Conservation (phyloP, 2,113 vertebrate species). For the Eleginops maclovinus region DNA sequence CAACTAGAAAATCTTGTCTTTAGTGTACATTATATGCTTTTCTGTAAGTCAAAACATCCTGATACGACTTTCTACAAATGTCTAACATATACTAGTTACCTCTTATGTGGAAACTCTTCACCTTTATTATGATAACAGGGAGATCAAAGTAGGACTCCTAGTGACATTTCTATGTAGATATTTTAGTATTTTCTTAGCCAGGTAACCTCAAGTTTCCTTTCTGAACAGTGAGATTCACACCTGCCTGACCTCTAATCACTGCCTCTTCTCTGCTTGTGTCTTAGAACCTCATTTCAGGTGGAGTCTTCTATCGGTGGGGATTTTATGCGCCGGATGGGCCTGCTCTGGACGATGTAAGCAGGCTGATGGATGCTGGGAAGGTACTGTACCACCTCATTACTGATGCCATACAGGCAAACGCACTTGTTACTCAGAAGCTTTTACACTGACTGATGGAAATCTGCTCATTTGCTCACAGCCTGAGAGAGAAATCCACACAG, state of each 20-base stretch:
- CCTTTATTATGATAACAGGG: neutral
- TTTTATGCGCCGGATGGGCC: slow-evolving; percentile 91
- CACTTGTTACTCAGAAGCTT: slow-evolving; percentile 19
- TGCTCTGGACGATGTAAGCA: slow-evolving; percentile 88
- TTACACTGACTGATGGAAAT: slow-evolving; percentile 27
- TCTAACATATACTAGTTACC: too few species aligned
- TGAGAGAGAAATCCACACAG: slow-evolving; percentile 21
- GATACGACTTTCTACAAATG: neutral
- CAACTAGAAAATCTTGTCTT: too few species aligned
- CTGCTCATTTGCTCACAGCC: slow-evolving; percentile 36
- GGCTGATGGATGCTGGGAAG: slow-evolving; percentile 91
- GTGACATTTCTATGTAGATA: neutral
- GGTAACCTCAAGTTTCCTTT: neutral
- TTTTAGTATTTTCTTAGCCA: neutral
- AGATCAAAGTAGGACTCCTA: neutral
- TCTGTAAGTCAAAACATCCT: too few species aligned
- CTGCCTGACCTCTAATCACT: slow-evolving; percentile 11
- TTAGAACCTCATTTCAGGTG: slow-evolving; percentile 87
- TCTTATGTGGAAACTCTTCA: too few species aligned
- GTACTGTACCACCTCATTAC: slow-evolving; percentile 75
- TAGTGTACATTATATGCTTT: neutral
- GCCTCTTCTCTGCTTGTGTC: slow-evolving; percentile 48
- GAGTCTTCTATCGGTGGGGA: slow-evolving; percentile 95
- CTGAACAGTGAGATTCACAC: neutral
- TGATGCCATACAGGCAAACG: neutral